Conservation (phyloP, 2,113 vertebrate species). For the Rhinolophus ferrumequinum region DNA sequence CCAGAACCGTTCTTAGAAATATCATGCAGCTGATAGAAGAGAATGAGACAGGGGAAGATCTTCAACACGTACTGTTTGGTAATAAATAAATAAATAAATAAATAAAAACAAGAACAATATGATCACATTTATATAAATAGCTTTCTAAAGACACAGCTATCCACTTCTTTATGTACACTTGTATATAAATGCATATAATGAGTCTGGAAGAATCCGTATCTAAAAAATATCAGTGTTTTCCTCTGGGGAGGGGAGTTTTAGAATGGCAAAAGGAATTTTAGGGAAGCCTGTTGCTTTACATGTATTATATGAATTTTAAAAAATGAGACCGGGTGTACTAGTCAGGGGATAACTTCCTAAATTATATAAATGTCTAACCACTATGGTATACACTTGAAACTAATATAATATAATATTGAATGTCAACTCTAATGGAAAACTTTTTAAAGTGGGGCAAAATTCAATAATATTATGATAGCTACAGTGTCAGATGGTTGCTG, state of each 20-base stretch:
- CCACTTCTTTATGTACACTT: background rate
- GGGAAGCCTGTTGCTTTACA: slow-evolving; percentile 10
- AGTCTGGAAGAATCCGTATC: background rate
- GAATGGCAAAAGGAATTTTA: background rate
- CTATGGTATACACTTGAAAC: no score
- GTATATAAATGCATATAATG: background rate
- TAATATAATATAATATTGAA: no score
- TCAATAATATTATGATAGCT: background rate
- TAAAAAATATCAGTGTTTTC: background rate
- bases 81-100: background rate
- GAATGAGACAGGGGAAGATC: background rate
- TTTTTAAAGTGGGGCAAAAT: background rate
- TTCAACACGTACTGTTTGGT: background rate
- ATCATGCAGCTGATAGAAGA: background rate
- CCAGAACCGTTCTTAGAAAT: background rate
- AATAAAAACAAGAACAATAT: slow-evolving; percentile 27
- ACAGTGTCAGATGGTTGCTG: background rate
- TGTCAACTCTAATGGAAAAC: no score
- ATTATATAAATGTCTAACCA: no score
- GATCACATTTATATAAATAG: slow-evolving; percentile 12
- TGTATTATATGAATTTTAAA: background rate
- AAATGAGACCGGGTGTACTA: no score
- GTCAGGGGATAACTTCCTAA: background rate
- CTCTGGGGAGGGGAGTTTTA: background rate
- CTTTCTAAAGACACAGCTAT: background rate